Evolutionary conservation across 2,113 vertebrate species (phyloP).

Genomic region (Phoxinus phoxinus): DNA sequence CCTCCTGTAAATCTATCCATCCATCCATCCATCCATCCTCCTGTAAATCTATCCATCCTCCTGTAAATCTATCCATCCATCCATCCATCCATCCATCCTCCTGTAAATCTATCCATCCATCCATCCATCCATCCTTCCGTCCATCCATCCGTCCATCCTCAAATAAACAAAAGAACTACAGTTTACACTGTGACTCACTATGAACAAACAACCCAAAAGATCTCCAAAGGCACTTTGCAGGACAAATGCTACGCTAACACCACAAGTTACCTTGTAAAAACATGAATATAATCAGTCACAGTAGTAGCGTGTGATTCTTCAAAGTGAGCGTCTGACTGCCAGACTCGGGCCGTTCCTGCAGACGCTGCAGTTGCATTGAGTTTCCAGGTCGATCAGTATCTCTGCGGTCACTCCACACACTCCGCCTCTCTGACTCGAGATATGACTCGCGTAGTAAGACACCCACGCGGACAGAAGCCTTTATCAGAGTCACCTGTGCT

Average conservation of each 20-base stretch:
- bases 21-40: no score
- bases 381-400: neutral
- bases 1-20: no score
- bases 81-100: no score
- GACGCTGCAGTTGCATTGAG: neutral
- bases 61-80: no score
- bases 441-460: slow-evolving; percentile 54
- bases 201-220: neutral
- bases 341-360: neutral
- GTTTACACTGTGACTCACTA: no score
- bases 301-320: neutral
- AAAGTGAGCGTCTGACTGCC: neutral
- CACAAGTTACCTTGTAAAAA: neutral
- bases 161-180: no score
- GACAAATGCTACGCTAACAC: neutral
- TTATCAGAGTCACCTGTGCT: slow-evolving; percentile 38
- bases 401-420: neutral
- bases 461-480: slow-evolving; percentile 40
- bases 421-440: slow-evolving; percentile 34
- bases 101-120: neutral
- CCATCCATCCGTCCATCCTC: neutral
- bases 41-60: no score
- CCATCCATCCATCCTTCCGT: neutral
- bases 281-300: neutral
- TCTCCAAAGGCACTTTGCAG: neutral